phyloP scores from a whole-genome alignment of 2,888 invertebrate species.

The Eupithecia dodoneata region DNA sequence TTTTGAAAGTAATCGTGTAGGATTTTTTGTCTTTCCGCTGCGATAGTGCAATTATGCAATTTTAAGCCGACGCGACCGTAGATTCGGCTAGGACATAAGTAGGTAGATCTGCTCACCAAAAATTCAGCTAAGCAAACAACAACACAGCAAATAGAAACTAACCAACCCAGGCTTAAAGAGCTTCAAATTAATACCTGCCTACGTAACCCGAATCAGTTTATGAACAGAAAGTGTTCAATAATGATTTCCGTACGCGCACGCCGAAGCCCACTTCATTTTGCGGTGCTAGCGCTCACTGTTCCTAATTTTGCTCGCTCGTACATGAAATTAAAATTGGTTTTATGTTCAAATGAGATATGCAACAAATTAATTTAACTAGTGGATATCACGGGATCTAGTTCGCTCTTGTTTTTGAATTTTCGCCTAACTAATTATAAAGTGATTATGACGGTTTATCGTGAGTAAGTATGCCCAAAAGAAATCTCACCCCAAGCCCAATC shows the following conservation, averaged over 20 bases:
- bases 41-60: too few species aligned
- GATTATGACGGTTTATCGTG: background rate
- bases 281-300: slow-evolving; percentile 72
- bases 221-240: slow-evolving; percentile 71
- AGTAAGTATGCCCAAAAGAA: background rate
- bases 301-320: slow-evolving; percentile 81
- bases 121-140: slow-evolving; percentile 25
- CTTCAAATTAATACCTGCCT: slow-evolving; percentile 39
- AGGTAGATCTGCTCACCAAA: background rate
- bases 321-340: slow-evolving; percentile 83
- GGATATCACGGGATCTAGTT: background rate
- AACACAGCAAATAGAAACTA: background rate
- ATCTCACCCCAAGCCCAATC: background rate
- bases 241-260: slow-evolving; percentile 68
- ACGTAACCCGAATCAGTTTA: slow-evolving; percentile 52
- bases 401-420: background rate
- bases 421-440: background rate
- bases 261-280: slow-evolving; percentile 78
- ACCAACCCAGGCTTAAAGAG: slow-evolving; percentile 39
- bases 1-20: too few species aligned
- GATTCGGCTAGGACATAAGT: too few species aligned
- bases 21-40: too few species aligned
- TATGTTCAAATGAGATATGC: slow-evolving; percentile 82
- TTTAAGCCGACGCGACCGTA: too few species aligned
- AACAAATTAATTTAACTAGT: slow-evolving; percentile 37